phyloP scores from a whole-genome alignment of 2,113 vertebrate species.

The Vulpes ferrilata region DNA sequence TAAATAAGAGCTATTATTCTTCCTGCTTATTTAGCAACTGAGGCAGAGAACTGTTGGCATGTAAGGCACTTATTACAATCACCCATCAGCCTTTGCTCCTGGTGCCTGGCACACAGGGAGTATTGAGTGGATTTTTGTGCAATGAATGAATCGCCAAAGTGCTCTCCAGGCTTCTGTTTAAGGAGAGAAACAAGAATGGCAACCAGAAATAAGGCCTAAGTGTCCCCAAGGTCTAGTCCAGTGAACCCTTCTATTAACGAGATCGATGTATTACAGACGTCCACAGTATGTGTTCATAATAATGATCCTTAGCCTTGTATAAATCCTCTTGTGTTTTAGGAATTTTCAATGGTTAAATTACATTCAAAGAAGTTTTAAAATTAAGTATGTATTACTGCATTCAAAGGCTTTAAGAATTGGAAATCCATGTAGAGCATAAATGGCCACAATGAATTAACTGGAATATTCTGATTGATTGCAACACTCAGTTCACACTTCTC shows the following conservation, averaged over 20 bases:
- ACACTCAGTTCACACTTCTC: neutral
- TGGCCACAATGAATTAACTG: neutral
- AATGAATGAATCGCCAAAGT: neutral
- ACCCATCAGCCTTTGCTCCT: neutral
- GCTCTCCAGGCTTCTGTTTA: neutral
- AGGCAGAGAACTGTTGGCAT: neutral
- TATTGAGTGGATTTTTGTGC: neutral
- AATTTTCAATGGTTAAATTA: neutral
- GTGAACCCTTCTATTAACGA: neutral
- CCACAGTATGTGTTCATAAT: neutral
- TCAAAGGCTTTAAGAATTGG: neutral
- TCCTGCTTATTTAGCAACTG: neutral
- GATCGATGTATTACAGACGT: neutral
- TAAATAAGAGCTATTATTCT: neutral
- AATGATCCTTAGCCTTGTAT: neutral
- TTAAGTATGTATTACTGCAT: neutral
- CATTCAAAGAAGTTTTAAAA: neutral
- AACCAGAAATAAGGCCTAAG: neutral
- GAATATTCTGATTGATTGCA: neutral
- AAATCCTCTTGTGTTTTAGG: neutral
- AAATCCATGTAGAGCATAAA: neutral
- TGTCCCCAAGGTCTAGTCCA: neutral
- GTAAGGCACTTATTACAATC: neutral
- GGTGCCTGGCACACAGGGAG: neutral
- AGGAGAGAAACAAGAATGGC: neutral